These are phyloP conservation scores for Boulengeromyrus knoepffleri DNA, from an alignment of 2,113 vertebrate genomes.

Conservation along the genomic window DNA sequence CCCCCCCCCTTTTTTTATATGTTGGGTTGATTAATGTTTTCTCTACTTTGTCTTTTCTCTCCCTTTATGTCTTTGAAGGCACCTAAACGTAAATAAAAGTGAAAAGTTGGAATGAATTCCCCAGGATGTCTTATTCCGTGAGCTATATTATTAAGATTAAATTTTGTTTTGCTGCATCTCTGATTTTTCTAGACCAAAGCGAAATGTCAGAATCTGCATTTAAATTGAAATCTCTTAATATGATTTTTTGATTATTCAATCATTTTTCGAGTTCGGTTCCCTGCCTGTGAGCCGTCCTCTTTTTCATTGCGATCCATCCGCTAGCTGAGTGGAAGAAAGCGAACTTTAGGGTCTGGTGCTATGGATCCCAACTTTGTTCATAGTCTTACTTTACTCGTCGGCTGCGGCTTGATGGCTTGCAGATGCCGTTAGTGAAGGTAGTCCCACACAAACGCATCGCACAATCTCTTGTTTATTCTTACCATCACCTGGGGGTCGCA, in stretches of 20 bases:
- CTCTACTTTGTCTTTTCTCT: neutral
- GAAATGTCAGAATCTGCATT: conserved; percentile 67
- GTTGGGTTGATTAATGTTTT: neutral
- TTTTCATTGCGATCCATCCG: neutral
- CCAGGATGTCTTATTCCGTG: conserved; percentile 6
- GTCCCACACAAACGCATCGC: neutral
- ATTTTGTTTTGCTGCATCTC: conserved; percentile 4
- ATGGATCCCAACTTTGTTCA: neutral
- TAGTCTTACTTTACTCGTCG: neutral
- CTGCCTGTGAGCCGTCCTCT: conserved; percentile 15
- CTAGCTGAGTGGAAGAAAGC: neutral
- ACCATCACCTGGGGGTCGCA: neutral
- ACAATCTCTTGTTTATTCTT: neutral
- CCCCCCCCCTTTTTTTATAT: neutral
- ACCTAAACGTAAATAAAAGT: conserved; percentile 14
- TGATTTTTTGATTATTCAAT: conserved; percentile 58
- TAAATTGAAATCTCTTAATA: conserved; percentile 57
- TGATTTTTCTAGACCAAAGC: conserved; percentile 12
- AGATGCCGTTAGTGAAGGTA: neutral
- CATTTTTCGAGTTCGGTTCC: conserved; percentile 30
- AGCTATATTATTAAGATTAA: conserved; percentile 19
- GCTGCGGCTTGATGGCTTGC: neutral
- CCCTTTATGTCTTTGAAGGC: conserved; percentile 7
- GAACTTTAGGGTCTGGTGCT: neutral
- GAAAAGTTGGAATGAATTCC: conserved; percentile 5